These are phyloP conservation scores for Melanotaenia trifasciata DNA, from an alignment of 2,797 vertebrate species.

Conservation along the genomic window DNA sequence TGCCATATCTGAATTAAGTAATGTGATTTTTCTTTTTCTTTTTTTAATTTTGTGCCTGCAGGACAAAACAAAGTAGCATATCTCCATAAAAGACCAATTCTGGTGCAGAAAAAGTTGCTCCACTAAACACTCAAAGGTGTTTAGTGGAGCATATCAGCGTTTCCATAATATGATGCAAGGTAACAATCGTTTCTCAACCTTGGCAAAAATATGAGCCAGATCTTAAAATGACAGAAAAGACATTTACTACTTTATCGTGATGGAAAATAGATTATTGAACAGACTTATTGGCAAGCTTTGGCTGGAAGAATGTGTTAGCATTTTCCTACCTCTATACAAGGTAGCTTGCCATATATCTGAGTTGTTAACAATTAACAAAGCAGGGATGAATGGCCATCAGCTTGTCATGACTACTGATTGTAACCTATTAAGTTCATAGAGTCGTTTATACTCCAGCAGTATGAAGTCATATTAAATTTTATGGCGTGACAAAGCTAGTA, in stretches of 20 bases:
- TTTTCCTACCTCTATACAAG: background rate
- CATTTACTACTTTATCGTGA: background rate
- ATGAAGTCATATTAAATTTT: constrained; percentile 1
- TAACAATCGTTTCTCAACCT: background rate
- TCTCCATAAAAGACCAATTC: background rate
- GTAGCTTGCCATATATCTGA: background rate
- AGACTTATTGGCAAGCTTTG: background rate
- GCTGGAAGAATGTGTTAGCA: background rate
- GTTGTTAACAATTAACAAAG: background rate
- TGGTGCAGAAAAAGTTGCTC: background rate
- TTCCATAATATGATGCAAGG: background rate
- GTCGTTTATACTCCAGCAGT: constrained; percentile 3
- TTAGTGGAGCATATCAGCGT: no score
- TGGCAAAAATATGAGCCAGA: constrained; percentile 5
- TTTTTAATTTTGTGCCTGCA: background rate
- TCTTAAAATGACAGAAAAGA: background rate
- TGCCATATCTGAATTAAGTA: background rate
- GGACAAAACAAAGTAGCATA: background rate
- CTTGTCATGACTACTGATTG: constrained; percentile 9
- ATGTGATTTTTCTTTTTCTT: background rate
- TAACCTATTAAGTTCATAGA: constrained; percentile 12
- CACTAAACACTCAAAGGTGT: background rate
- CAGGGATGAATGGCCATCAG: background rate
- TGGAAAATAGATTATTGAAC: background rate
- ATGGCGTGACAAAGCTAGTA: background rate